Conservation (phyloP, 2,113 vertebrate genomes). For the Melozone crissalis region DNA sequence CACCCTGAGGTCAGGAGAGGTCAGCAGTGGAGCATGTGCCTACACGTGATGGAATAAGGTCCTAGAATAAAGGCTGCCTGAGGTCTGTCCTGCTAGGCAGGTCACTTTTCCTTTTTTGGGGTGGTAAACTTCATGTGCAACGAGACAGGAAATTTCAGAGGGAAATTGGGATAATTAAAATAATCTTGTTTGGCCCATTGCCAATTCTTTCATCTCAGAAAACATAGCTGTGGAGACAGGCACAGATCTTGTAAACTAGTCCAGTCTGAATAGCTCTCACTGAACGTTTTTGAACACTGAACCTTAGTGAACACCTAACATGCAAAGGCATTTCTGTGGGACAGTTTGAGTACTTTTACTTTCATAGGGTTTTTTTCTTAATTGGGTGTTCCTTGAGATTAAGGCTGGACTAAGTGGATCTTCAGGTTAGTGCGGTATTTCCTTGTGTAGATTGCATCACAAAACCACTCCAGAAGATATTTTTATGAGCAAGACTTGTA, state of each 20-base stretch:
- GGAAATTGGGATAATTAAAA: constrained; percentile 50
- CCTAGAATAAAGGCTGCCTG: not conserved
- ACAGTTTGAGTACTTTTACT: not conserved
- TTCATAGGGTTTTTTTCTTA: not conserved
- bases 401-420: not conserved
- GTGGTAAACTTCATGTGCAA: not conserved
- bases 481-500: not conserved
- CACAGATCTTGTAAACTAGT: constrained; percentile 15
- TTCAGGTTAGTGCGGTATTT: not conserved
- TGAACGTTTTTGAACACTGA: not conserved
- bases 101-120: not conserved
- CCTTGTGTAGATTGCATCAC: not conserved
- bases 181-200: constrained; percentile 23
- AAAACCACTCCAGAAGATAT: not conserved
- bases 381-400: not conserved
- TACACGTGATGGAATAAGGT: not conserved
- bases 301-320: not conserved
- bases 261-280: not conserved
- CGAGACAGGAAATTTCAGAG: not conserved
- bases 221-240: constrained; percentile 7
- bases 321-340: not conserved
- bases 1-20: not conserved
- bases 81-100: not conserved
- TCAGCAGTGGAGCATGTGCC: not conserved
- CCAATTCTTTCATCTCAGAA: constrained; percentile 44